Evolutionary conservation across 2,888 invertebrate genomes (phyloP).

Genomic region (Cinara cedri): DNA sequence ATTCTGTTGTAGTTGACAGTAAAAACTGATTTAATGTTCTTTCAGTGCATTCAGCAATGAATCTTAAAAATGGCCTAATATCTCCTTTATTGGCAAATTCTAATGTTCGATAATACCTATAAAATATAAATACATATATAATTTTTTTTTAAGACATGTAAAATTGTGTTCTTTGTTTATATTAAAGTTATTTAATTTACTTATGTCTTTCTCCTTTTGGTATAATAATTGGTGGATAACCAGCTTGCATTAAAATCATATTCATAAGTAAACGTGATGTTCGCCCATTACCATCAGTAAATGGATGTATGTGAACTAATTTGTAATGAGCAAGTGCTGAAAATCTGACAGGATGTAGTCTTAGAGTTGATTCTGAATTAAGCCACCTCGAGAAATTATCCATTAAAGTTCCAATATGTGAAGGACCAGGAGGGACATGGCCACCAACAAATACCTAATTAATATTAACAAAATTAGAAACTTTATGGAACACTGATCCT

Average conservation of each 20-base stretch:
- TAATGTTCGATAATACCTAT: constrained; percentile 83
- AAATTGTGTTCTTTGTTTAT: background rate
- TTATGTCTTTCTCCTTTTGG: constrained; percentile 79
- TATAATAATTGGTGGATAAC: constrained; percentile 94
- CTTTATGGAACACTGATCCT: background rate
- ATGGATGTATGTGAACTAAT: constrained; percentile 95
- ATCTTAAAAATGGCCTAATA: constrained; percentile 92
- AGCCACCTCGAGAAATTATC: constrained; percentile 90
- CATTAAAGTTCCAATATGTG: constrained; percentile 82
- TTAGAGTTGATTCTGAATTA: constrained; percentile 83
- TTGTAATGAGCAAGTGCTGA: constrained; percentile 97
- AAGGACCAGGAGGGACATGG: constrained; percentile 90
- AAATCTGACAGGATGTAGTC: constrained; percentile 88
- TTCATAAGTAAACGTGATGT: constrained; percentile 96
- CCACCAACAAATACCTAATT: constrained; percentile 77
- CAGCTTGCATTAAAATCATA: constrained; percentile 90
- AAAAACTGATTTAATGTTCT: constrained; percentile 85
- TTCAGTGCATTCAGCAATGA: constrained; percentile 92
- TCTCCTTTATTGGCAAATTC: constrained; percentile 94
- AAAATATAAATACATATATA: constrained; percentile 4
- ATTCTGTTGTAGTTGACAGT: constrained; percentile 77
- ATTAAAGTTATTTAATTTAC: constrained; percentile 60
- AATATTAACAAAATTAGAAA: background rate
- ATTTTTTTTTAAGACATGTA: too few species aligned
- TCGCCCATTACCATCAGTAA: constrained; percentile 94